phyloP scores from a whole-genome alignment of 2,888 invertebrate genomes.

The Therioaphis trifolii region DNA sequence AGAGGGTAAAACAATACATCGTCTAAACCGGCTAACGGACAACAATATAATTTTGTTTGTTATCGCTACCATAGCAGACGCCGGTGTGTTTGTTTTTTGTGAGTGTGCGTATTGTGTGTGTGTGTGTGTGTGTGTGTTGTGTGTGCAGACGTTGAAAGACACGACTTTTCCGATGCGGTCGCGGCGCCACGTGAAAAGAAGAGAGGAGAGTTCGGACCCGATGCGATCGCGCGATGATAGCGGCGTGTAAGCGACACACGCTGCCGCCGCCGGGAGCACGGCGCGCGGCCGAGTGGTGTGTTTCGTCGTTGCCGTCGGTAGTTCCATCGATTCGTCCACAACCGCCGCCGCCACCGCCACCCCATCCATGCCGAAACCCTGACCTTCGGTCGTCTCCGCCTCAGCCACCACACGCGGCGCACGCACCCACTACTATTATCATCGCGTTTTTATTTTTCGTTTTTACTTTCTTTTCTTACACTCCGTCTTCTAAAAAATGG shows the following conservation, averaged over 20 bases:
- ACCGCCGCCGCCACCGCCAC: conserved; percentile 1
- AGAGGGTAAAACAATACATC: no score
- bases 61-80: no score
- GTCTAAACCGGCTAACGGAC: no score
- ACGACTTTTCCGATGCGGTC: background rate
- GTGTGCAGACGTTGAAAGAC: no score
- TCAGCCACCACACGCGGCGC: background rate
- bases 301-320: conserved; percentile 39
- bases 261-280: background rate
- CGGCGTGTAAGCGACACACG: conserved; percentile 1
- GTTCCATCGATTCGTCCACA: conserved; percentile 49
- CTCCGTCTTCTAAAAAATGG: background rate
- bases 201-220: background rate
- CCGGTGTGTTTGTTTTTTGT: no score
- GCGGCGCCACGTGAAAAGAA: background rate
- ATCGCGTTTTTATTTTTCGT: background rate
- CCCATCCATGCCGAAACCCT: conserved; percentile 23
- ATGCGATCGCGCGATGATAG: background rate
- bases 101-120: no score
- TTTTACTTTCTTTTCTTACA: background rate
- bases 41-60: no score
- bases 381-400: conserved; percentile 45
- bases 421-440: background rate
- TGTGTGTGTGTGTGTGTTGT: no score
- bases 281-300: conserved; percentile 14